Evolutionary conservation across 2,113 vertebrate genomes (phyloP).

Genomic region (Monarcha castaneiventris): DNA sequence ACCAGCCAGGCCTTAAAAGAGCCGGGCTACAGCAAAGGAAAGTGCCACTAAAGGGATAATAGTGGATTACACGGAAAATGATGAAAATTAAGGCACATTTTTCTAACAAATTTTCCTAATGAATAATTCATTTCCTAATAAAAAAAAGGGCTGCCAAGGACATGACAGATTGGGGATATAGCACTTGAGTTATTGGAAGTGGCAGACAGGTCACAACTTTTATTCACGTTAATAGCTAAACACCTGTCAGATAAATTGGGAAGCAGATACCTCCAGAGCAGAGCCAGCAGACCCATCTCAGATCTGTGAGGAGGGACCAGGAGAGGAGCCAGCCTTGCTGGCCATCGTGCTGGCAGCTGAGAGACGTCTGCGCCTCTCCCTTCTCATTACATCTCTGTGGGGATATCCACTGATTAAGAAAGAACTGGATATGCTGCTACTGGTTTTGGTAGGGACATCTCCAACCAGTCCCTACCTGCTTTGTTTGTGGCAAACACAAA

Average conservation of each 20-base stretch:
- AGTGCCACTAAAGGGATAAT: background rate
- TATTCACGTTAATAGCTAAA: slow-evolving; percentile 56
- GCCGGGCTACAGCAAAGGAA: background rate
- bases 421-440: background rate
- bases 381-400: background rate
- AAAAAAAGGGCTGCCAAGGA: slow-evolving; percentile 62
- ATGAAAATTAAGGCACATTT: slow-evolving; percentile 32
- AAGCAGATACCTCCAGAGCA: slow-evolving; percentile 2
- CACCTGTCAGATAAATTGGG: slow-evolving; percentile 56
- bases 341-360: background rate
- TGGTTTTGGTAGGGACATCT: background rate
- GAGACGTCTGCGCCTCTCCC: background rate
- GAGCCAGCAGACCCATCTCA: slow-evolving; percentile 18
- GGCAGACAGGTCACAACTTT: slow-evolving; percentile 61
- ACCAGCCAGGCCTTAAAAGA: background rate
- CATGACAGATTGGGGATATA: slow-evolving; percentile 51
- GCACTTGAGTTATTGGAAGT: slow-evolving; percentile 52
- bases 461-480: background rate
- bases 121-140: slow-evolving; percentile 61
- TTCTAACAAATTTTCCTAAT: slow-evolving; percentile 36
- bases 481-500: background rate
- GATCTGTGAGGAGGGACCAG: background rate
- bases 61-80: background rate
- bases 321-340: background rate
- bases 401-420: background rate